phyloP scores from a whole-genome alignment of 2,113 vertebrate species.

The Perognathus longimembris region DNA sequence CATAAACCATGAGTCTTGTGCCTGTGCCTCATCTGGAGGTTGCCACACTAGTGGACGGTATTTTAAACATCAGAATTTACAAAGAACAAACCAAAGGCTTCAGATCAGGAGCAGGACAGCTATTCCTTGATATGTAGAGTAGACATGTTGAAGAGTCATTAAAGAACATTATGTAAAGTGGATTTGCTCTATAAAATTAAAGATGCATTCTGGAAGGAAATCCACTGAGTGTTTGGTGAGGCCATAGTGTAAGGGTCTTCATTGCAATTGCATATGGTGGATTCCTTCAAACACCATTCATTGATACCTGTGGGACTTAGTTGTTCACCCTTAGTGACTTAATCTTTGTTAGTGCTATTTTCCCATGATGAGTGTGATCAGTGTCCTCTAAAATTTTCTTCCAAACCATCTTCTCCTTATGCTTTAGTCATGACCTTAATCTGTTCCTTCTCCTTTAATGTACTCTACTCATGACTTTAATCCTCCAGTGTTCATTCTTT shows the following conservation, averaged over 20 bases:
- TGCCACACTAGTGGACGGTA: not conserved
- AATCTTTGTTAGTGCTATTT: not conserved
- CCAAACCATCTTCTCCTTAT: not conserved
- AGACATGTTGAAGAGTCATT: not conserved
- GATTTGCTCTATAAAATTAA: slow-evolving; percentile 37
- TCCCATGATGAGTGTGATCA: not conserved
- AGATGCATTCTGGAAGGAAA: not conserved
- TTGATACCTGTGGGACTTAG: no score
- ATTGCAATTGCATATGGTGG: not conserved
- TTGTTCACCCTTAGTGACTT: not conserved
- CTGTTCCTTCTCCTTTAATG: not conserved
- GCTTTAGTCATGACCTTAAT: not conserved
- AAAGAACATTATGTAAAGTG: slow-evolving; percentile 14
- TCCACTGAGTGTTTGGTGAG: not conserved
- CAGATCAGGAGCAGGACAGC: not conserved
- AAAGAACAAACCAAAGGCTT: slow-evolving; percentile 47
- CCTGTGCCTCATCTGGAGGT: not conserved
- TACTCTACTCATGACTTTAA: not conserved
- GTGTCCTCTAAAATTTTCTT: not conserved
- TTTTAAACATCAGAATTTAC: not conserved
- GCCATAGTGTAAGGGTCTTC: not conserved
- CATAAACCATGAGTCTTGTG: not conserved
- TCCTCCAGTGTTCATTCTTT: not conserved
- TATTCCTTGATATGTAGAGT: slow-evolving; percentile 30
- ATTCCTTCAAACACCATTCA: not conserved